Evolutionary conservation across 2,797 vertebrate genomes (phyloP).

Genomic region (Apogon hyalosoma): DNA sequence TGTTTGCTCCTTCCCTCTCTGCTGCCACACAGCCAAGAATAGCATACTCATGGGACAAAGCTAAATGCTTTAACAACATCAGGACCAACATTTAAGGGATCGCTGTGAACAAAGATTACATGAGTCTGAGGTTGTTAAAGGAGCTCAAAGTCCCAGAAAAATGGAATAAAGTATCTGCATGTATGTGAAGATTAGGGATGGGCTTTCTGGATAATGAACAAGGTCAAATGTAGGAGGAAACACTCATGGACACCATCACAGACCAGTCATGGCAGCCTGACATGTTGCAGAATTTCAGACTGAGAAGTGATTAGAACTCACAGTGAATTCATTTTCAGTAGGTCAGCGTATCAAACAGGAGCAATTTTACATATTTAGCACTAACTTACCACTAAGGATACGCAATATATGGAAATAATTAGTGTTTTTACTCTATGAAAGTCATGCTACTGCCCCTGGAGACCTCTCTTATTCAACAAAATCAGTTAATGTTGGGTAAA

Average conservation of each 20-base stretch:
- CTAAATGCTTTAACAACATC: not conserved
- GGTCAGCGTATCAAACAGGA: constrained; percentile 3
- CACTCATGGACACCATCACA: constrained; percentile 33
- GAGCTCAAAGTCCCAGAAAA: not conserved
- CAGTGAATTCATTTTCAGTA: not conserved
- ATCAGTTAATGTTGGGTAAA: too few species aligned
- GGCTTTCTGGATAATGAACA: constrained; percentile 52
- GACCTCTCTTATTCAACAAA: too few species aligned
- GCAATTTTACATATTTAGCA: not conserved
- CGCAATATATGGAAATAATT: not conserved
- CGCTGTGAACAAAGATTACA: not conserved
- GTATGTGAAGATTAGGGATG: constrained; percentile 45
- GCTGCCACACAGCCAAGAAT: constrained; percentile 1
- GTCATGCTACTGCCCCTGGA: too few species aligned
- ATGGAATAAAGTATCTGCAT: not conserved
- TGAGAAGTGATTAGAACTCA: constrained; percentile 2
- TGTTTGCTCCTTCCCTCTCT: not conserved
- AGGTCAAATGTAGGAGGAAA: constrained; percentile 54
- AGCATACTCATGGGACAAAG: not conserved
- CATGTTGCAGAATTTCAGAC: constrained; percentile 18
- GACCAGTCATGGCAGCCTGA: constrained; percentile 26
- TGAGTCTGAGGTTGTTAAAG: not conserved
- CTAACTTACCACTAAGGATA: too few species aligned
- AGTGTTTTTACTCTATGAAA: not conserved
- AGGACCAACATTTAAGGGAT: not conserved